These are phyloP conservation scores for Perognathus longimembris DNA, from an alignment of 2,113 vertebrate species.

Conservation along the genomic window DNA sequence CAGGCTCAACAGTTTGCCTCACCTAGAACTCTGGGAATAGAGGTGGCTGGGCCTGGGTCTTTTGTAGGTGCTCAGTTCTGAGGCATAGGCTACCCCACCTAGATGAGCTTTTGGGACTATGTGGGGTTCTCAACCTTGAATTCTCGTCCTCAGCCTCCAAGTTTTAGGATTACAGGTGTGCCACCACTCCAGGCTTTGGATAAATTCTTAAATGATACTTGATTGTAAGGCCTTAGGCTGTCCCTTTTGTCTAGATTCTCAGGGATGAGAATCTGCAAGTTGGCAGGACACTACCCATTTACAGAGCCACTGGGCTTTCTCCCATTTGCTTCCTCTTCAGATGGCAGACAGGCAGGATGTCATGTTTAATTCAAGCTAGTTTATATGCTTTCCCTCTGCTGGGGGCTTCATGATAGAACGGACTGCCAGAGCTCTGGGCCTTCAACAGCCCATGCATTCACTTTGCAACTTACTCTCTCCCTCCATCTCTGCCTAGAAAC, in stretches of 20 bases:
- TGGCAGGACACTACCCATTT: neutral
- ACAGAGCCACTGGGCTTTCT: neutral
- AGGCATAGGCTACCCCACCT: neutral
- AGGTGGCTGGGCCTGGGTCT: neutral
- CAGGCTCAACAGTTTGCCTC: neutral
- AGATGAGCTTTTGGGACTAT: neutral
- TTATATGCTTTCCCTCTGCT: neutral
- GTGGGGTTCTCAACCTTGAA: neutral
- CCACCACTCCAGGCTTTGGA: neutral
- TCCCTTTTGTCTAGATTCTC: neutral
- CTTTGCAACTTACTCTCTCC: conserved; percentile 29
- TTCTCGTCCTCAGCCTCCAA: neutral
- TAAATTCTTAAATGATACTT: neutral
- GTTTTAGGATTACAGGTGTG: neutral
- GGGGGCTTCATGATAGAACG: neutral
- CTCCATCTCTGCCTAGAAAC: conserved; percentile 86
- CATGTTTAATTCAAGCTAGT: neutral
- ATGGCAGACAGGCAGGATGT: neutral
- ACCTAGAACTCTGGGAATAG: neutral
- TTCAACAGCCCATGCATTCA: neutral
- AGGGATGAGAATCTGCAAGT: neutral
- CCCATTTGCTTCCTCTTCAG: neutral
- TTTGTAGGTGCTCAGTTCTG: neutral
- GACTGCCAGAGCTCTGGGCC: neutral
- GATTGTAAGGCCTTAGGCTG: neutral